phyloP scores from a whole-genome alignment of 2,797 vertebrate genomes.

The Lepilemur ruficaudatus region DNA sequence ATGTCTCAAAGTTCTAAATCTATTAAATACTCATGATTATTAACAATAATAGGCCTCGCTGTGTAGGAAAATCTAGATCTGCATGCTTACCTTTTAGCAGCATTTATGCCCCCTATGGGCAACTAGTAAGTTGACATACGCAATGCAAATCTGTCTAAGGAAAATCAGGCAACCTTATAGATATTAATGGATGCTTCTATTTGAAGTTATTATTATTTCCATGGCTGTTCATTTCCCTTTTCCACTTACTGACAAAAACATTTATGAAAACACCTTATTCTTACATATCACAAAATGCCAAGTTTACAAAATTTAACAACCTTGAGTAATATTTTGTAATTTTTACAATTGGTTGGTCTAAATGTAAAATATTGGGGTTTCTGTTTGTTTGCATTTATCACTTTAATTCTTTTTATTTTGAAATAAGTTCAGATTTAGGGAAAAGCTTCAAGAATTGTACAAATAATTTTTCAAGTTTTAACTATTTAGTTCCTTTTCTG shows the following conservation, averaged over 20 bases:
- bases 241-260: neutral
- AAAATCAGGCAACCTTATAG: neutral
- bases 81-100: neutral
- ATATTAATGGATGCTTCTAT: neutral
- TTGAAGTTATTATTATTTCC: neutral
- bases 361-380: neutral
- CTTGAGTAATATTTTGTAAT: neutral
- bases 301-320: neutral
- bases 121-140: neutral
- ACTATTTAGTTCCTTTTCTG: neutral
- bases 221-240: neutral
- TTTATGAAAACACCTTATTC: neutral
- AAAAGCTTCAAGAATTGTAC: neutral
- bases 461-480: neutral
- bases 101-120: neutral
- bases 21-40: neutral
- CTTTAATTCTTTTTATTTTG: neutral
- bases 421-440: neutral
- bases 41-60: neutral
- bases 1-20: neutral
- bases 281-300: neutral
- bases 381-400: neutral
- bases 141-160: neutral
- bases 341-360: neutral
- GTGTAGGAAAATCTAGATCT: neutral